Evolutionary conservation across 2,113 vertebrate species (phyloP).

Genomic region (Myrmecobius fasciatus): DNA sequence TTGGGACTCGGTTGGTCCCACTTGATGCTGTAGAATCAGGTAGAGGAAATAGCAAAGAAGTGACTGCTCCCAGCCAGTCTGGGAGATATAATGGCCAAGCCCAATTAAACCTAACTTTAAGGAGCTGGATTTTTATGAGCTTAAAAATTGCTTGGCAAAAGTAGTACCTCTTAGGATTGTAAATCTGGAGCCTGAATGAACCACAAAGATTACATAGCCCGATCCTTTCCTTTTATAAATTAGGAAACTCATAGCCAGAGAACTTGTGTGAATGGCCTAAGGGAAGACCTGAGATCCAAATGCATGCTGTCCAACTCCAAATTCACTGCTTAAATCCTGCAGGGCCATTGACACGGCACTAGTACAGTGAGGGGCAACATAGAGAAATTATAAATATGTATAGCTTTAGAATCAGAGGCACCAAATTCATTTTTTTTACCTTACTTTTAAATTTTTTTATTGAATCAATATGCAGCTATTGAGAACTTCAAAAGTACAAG

Average conservation of each 20-base stretch:
- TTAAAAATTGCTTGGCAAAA: slow-evolving; percentile 8
- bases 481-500: slow-evolving; percentile 47
- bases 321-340: not conserved
- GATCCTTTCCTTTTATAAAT: not conserved
- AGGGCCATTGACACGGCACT: not conserved
- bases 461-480: slow-evolving; percentile 60
- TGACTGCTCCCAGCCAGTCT: not conserved
- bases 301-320: not conserved
- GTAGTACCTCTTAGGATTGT: not conserved
- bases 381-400: not conserved
- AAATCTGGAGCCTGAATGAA: not conserved
- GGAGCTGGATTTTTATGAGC: not conserved
- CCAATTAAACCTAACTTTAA: not conserved
- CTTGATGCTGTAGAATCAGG: not conserved
- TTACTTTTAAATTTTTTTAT: slow-evolving; percentile 49
- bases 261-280: slow-evolving; percentile 30
- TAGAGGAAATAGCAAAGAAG: not conserved
- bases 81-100: not conserved
- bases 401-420: not conserved
- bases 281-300: not conserved
- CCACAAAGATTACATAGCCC: not conserved
- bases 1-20: not conserved
- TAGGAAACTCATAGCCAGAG: slow-evolving; percentile 47
- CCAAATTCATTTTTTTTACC: too few species aligned
- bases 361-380: not conserved